Evolutionary conservation across 2,113 vertebrate species (phyloP).

Genomic region (Phaethornis superciliosus): DNA sequence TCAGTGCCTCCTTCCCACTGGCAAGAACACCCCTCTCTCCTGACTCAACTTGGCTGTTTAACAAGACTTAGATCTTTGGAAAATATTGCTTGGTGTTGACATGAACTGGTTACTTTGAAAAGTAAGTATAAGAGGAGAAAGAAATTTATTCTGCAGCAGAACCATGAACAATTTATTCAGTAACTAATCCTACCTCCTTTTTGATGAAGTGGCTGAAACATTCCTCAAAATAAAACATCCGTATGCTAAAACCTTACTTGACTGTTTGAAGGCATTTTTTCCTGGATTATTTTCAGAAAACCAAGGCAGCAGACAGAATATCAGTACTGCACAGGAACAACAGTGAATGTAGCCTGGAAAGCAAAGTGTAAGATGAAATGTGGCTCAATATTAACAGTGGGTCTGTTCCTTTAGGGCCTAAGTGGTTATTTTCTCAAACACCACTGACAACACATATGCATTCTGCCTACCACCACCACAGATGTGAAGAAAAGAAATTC

Average conservation of each 20-base stretch:
- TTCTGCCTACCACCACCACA: not conserved
- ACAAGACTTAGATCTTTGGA: not conserved
- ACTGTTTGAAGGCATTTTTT: not conserved
- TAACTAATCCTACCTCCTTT: not conserved
- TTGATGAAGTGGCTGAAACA: not conserved
- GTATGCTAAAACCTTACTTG: not conserved
- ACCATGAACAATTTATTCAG: not conserved
- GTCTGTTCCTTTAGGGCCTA: not conserved
- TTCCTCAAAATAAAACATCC: not conserved
- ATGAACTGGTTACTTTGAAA: not conserved
- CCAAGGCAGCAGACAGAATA: not conserved
- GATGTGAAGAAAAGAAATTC: not conserved
- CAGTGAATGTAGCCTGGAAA: not conserved
- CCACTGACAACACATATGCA: not conserved
- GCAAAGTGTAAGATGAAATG: not conserved
- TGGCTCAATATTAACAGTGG: not conserved
- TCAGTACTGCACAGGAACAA: not conserved
- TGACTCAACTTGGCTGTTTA: not conserved
- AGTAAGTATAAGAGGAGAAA: not conserved
- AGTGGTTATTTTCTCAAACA: not conserved
- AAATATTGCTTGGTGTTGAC: not conserved
- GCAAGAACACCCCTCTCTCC: not conserved
- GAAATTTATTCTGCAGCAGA: not conserved
- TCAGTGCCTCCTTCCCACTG: not conserved
- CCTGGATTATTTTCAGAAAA: not conserved